Conservation (phyloP, 2,113 vertebrate genomes). For the Crotophaga sulcirostris region DNA sequence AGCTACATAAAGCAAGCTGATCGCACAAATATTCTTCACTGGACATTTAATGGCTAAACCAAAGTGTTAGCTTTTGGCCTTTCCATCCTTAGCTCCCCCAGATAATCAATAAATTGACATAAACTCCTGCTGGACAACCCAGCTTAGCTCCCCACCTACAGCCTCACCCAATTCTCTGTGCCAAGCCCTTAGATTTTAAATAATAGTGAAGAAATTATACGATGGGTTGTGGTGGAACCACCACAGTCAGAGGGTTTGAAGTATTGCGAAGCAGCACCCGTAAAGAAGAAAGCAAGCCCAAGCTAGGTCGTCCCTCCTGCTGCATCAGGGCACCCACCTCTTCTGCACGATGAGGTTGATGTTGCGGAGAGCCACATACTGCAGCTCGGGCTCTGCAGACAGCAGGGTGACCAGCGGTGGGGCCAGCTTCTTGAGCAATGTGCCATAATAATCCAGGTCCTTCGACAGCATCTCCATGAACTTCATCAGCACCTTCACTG, state of each 20-base stretch:
- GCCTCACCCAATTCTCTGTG: accelerated
- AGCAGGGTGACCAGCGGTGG: constrained; percentile 94
- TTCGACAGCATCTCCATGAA: constrained; percentile 99
- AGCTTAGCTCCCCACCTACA: background rate
- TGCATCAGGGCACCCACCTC: constrained; percentile 71
- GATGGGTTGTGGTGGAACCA: accelerated
- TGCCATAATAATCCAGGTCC: constrained; percentile 96
- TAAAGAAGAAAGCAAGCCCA: background rate
- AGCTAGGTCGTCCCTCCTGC: background rate
- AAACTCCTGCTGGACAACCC: background rate
- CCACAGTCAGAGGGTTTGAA: background rate
- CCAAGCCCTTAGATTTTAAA: background rate
- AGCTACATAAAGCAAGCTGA: background rate
- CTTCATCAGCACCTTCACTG: constrained; percentile 98
- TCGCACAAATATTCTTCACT: background rate
- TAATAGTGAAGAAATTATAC: background rate
- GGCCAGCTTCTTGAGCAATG: constrained; percentile 95
- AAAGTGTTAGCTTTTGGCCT: background rate
- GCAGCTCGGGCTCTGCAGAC: constrained; percentile 94
- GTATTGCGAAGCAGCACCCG: accelerated
- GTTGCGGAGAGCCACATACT: constrained; percentile 97
- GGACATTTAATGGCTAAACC: accelerated
- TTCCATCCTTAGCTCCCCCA: background rate
- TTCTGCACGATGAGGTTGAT: constrained; percentile 99
- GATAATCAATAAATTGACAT: background rate